Percentiles rank a stretch among this genome's conserved stretches.
Conservation (phyloP, 2,888 invertebrate genomes). For the Digitonthophagus gazella region DNA sequence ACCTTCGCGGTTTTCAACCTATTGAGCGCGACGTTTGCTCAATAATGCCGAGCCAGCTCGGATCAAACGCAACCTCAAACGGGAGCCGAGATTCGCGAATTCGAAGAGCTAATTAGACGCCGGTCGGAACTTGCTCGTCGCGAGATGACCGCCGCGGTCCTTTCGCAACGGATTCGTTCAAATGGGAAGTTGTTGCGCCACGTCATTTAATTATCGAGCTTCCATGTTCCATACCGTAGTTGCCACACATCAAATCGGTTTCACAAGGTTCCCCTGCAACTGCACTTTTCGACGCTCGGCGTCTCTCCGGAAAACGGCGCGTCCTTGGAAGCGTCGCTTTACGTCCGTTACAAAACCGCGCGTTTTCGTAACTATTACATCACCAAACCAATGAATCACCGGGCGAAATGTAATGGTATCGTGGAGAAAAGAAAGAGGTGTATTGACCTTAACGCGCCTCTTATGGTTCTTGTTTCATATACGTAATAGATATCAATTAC, state of each 20-base stretch:
- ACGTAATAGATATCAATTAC: background rate
- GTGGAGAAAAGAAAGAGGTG: conserved; percentile 13
- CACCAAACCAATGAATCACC: conserved; percentile 13
- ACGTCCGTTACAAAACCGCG: conserved; percentile 11
- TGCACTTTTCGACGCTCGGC: background rate
- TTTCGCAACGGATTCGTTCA: background rate
- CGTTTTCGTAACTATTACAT: conserved; percentile 16
- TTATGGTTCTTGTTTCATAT: background rate
- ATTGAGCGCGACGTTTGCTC: background rate
- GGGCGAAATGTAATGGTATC: conserved; percentile 13
- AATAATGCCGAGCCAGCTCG: background rate
- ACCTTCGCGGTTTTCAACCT: conserved; percentile 37
- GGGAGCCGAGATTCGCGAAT: background rate
- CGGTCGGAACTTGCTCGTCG: background rate
- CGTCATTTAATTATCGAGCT: background rate
- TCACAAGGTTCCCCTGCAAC: background rate
- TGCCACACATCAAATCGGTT: background rate
- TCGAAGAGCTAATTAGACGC: background rate
- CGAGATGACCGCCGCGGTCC: background rate
- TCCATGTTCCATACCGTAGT: background rate
- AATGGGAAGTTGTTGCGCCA: background rate
- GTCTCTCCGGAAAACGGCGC: background rate
- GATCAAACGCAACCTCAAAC: background rate
- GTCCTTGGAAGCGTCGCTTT: background rate
- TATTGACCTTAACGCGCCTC: conserved; percentile 18